Base-by-base conservation (phyloP, 2,888 invertebrate genomes). In the Tipula confusa region DNA sequence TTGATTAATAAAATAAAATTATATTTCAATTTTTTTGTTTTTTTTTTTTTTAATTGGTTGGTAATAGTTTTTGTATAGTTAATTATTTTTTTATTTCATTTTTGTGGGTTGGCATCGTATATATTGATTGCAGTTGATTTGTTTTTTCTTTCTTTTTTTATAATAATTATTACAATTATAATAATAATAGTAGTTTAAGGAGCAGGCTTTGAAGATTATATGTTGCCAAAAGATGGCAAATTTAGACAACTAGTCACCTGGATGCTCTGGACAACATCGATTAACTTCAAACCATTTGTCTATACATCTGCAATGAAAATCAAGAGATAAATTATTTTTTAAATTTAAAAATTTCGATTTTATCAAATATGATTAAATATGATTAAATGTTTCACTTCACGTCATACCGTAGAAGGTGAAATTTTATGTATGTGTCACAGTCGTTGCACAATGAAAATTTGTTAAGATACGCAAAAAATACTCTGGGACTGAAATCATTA, bases 241-340 rank as follows among this genome's bases (percentile, higher is more conserved):
- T 82, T 82, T 82, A 33, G 82, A 82, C 87, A 89, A 91, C 92
- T 93, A 97, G 92, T 98, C 98, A 88, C 96, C 96, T 87, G 99
- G 98, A 92, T 99, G 99, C 91, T 98, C 98, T 83, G 99, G 99
- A 92, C 99, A 99, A 88, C 97, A 97, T 91, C 98, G 95, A 92
- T 98, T 99, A 90, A 98, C 96, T 91, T 98, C 97, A 92, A 99
- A 99, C 99, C 99, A 99, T 91, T 96, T 95, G 92, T 99, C 98
- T 92, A 99, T 98, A 92, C 99, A 99, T 90, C 98, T 98, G 92
- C 82, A 94, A 85, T 85, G 83, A 81, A 79, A 48, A 80, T 15
- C 81, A 18, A 33, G 38, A 82, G 48, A 83, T n/a, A 64, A 83
- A n/a, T 33, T 33, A 82, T 29, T 31, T 38, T 48, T 3, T 79